Base-by-base conservation (phyloP, 2,797 vertebrate genomes). In the Cercopithecus diana region DNA sequence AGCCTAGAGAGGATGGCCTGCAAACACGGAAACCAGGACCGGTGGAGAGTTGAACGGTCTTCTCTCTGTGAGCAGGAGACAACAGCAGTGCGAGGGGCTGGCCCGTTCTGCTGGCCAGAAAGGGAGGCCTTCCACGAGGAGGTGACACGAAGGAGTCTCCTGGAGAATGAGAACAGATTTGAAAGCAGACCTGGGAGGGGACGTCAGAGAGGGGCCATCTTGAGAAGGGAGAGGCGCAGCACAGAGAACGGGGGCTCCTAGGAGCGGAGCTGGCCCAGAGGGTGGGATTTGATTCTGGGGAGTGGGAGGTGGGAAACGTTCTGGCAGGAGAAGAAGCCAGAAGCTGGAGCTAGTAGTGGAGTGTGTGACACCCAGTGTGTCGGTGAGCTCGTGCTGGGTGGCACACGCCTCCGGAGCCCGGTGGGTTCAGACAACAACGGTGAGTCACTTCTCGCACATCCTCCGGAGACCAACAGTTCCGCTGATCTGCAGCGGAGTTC, bases 211-310 rank as follows among this genome's bases (percentile, higher is more conserved):
- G 26, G 19, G 14, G 24, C 5, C 7, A 2, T 39, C 57, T 22
- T 1, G 15, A 26, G 8, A 26, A 9, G 1, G 0, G n/a, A 73
- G 26, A 7, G 50, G 11, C 12, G 2, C 1, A 7, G 9, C 57
- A 17, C n/a, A 79, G 17, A 75, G 58, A 24, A 22, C 0, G 7
- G 52, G 72, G 12, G 4, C 17, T 7, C 12, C 17, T 11, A 4
- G 26, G 26, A 10, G 1, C 1, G 0, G 1, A 1, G 10, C 10
- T 1, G 4, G 15, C 15, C 52, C 26, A 14, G 36, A 4, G 3
- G 0, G 1, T 2, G 2, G 19, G 41, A 12, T 8, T 22, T 86
- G 9, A n/a, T 36, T 36, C 39, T 15, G 0, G 4, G 4, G 50
- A 33, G 39, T 10, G 15, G 22, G 19, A 3, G 7, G 0, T 3